A percentile compares a stretch with the other conserved stretches of the same genome.
Evolutionary conservation across 35 echinoderm and acorn worm species (phyloP).

Genomic region (Nesometra sesokonis): DNA sequence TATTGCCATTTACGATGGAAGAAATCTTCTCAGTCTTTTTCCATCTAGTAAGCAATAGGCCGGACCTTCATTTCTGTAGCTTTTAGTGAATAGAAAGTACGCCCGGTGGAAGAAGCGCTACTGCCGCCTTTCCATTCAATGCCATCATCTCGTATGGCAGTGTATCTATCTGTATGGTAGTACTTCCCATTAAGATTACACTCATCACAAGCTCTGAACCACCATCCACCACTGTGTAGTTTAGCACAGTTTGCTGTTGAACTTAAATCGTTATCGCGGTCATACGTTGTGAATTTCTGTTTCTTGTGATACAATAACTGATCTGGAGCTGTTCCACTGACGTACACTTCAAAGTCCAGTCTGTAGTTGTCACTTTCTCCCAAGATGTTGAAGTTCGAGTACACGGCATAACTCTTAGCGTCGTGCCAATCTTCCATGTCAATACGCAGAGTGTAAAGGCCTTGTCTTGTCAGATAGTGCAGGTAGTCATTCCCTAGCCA

Average conservation of each 20-base stretch:
- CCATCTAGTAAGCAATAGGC: not conserved
- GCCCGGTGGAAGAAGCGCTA: not conserved
- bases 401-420: not conserved
- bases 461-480: not conserved
- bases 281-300: constrained; percentile 59
- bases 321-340: constrained; percentile 34
- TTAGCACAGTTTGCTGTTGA: constrained; percentile 44
- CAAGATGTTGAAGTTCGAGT: not conserved
- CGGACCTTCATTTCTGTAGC: not conserved
- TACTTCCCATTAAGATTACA: constrained; percentile 63
- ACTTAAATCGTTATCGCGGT: constrained; percentile 84
- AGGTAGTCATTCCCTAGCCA: constrained; percentile 33
- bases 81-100: not conserved
- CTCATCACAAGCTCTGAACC: constrained; percentile 79
- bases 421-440: constrained; percentile 13
- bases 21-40: too few relatives aligned
- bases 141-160: not conserved
- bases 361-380: not conserved
- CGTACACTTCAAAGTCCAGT: not conserved
- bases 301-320: constrained; percentile 65
- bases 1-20: too few relatives aligned
- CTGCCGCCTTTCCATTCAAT: not conserved
- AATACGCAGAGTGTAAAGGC: constrained; percentile 1
- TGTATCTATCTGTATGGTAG: not conserved
- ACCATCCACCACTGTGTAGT: constrained; percentile 70